Percentiles rank a stretch among this genome's conserved stretches.
Evolutionary conservation across 2,113 vertebrate species (phyloP).

Genomic region (Campylorhamphus procurvoides): DNA sequence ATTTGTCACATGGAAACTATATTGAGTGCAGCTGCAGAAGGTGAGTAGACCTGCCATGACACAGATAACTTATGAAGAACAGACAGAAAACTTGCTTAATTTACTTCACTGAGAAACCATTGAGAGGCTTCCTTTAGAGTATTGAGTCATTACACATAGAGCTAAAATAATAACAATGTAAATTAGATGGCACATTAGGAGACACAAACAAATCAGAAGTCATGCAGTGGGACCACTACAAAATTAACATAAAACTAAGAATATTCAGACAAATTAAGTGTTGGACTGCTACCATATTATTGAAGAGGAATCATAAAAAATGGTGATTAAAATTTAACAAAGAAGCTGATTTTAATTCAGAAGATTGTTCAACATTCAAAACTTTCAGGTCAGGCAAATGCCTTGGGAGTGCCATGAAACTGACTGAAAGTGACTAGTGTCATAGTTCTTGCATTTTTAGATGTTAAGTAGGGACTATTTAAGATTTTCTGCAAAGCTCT

Average conservation of each 20-base stretch:
- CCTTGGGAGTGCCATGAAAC: background rate
- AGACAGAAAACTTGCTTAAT: background rate
- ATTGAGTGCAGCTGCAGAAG: background rate
- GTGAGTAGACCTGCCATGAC: accelerated
- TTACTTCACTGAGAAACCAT: background rate
- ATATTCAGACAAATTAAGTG: background rate
- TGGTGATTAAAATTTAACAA: background rate
- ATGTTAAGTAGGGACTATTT: background rate
- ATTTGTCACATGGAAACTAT: background rate
- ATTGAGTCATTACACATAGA: background rate
- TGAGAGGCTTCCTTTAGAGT: background rate
- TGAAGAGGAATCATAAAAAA: background rate
- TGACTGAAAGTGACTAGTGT: background rate
- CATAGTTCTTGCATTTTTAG: background rate
- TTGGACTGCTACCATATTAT: background rate
- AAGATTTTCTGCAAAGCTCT: background rate
- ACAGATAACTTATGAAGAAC: background rate
- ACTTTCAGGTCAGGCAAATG: background rate
- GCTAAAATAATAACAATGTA: background rate
- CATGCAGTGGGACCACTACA: background rate
- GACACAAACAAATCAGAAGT: background rate
- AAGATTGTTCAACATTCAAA: background rate
- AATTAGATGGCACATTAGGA: background rate
- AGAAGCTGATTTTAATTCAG: background rate
- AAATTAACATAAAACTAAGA: background rate